A percentile compares a stretch with the other conserved stretches of the same genome.
Evolutionary conservation across 2,888 invertebrate species (phyloP).

Genomic region (Thecophora atra): DNA sequence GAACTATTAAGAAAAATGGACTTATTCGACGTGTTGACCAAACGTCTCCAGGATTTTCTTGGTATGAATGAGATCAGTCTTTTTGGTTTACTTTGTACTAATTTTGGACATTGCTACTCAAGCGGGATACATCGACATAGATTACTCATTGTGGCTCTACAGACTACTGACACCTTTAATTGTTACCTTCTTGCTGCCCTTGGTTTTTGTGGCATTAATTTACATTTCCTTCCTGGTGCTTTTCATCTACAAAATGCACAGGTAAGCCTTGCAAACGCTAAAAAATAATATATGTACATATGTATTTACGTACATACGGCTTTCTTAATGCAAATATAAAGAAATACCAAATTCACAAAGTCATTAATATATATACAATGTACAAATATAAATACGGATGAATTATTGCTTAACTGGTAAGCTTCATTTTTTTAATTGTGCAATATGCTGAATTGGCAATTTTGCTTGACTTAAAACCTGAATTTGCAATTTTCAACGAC

Average conservation of each 20-base stretch:
- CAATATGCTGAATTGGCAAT: too few species aligned
- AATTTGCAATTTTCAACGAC: too few species aligned
- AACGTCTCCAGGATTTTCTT: constrained; percentile 54
- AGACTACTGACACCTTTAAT: constrained; percentile 85
- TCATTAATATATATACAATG: too few species aligned
- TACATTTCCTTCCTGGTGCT: constrained; percentile 85
- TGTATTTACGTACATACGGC: neutral
- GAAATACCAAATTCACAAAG: too few species aligned
- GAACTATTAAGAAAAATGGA: neutral
- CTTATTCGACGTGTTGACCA: constrained; percentile 51
- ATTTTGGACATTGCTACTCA: constrained; percentile 56
- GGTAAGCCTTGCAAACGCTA: constrained; percentile 66
- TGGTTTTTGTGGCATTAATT: constrained; percentile 81
- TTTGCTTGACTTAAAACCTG: too few species aligned
- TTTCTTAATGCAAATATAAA: too few species aligned
- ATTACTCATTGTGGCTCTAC: constrained; percentile 84
- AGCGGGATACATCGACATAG: constrained; percentile 84
- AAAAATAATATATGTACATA: neutral
- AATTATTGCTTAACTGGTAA: too few species aligned
- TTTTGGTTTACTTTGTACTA: constrained; percentile 17
- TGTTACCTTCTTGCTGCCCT: constrained; percentile 85
- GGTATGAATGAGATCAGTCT: constrained; percentile 50
- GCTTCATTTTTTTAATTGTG: too few species aligned
- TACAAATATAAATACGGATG: too few species aligned
- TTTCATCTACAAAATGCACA: constrained; percentile 86